Base-by-base conservation (phyloP, 2,797 vertebrate genomes). In the Melanotaenia maccullochi region DNA sequence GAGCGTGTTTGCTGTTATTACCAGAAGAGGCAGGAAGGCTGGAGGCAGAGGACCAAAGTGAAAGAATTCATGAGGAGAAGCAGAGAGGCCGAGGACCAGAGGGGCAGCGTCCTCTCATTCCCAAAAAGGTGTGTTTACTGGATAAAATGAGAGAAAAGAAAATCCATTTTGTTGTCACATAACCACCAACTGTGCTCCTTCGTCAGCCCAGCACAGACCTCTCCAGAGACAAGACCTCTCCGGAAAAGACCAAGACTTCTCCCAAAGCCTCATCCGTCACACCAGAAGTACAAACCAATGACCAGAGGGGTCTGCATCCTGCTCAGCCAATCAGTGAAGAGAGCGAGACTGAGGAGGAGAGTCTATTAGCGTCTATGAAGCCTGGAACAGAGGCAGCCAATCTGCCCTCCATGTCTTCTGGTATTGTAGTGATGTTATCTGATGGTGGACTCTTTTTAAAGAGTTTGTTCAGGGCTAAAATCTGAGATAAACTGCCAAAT, bases 21-120 rank as follows among this genome's bases (percentile, higher is more conserved):
- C 33, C 81, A 91, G 93, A 94, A 32, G 93, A 92, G 74, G 81
- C 88, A 40, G 91, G 82, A 30, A 66, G 77, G 77, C 73, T 56
- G 56, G 88, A 82, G 63, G 79, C 54, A 68, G 88, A 90, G 58
- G 87, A 91, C 40, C 86, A 84, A 42, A 73, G 51, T 28, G 83
- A 86, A 51, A 85, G 66, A 62, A 85, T 71, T 62, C 73, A 54
- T 5, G 89, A 89, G 14, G 91, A 91, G 33, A 89, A 73, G 60
- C 88, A 77, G 62, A 89, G 75, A 82, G 74, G 67, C 0, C 77
- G 85, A 68, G 93, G 89, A 32, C 82, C 87, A 33, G 90, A 92
- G 56, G 87, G 88, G 35, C 90, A 91, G 62, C 89, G 83, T 72
- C 88, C 92, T 56, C 86, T 86, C 4, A 73, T 90, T 64, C 82